Evolutionary conservation across 2,113 vertebrate genomes (phyloP), one percentile per base, ranked within the genome.

Genomic region (Gambusia holbrooki): DNA sequence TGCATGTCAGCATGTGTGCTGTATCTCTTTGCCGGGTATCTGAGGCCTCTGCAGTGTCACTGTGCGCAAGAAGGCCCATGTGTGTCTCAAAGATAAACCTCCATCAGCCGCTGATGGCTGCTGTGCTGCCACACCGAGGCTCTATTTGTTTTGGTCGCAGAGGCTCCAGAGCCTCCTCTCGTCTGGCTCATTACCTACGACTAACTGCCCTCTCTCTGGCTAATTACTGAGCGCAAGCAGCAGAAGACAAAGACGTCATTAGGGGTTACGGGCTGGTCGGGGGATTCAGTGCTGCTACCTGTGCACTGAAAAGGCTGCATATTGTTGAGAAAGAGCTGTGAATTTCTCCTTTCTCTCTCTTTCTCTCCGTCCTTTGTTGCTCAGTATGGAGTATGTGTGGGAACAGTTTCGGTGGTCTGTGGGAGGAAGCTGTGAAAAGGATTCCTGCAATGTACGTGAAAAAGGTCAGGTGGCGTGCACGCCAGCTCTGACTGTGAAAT

Each of bases 131-230:
- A 54, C 62, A 74, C 32, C 1, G 45, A 27, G 64, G 45, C 73
- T 82, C 86, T 90, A 82, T 90, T 90, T 91, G 90, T 89, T 92
- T 92, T 88, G 86, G 83, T 91, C 87, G 68, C 71, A 71, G 61
- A 82, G 63, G 83, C 83, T 74, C 90, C 86, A 89, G 87, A 92
- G 91, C 83, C 80, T 84, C 71, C 71, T 22, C 11, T 65, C 22
- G 11, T 84, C 54, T 73, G 69, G 74, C 71, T 71, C 28, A 30
- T 72, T 75, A 78, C 71, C 74, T 48, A 73, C 68, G 0, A 61
- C 71, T 66, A n/a, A 82, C 72, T 71, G 68, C 76, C 69, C 79
- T 77, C 71, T 67, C 62, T 48, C 62, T 77, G 71, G 82, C 64
- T 87, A 87, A 87, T 84, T 90, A 77, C 28, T 12, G 40, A 74